These are phyloP conservation scores for Phorcus lineatus DNA, from an alignment of 2,888 invertebrate species.

Conservation along the genomic window DNA sequence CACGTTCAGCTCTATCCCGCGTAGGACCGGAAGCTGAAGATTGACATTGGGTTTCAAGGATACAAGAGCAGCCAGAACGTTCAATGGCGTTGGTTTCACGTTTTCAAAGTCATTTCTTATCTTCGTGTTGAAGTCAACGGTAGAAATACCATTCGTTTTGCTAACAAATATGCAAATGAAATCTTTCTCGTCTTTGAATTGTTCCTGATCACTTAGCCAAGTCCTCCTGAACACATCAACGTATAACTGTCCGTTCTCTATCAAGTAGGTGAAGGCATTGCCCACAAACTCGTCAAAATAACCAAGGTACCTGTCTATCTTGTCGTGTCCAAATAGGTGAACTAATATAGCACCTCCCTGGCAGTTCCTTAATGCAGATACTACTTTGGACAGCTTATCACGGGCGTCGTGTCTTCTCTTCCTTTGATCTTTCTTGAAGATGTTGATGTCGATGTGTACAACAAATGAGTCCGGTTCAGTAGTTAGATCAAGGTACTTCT, in stretches of 20 bases:
- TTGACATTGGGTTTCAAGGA: not conserved
- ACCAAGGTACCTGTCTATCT: not conserved
- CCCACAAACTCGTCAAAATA: constrained; percentile 1
- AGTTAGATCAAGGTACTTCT: no score
- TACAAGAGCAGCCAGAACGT: not conserved
- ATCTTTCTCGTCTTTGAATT: not conserved
- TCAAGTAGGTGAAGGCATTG: not conserved
- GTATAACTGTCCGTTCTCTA: not conserved
- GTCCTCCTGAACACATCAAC: not conserved
- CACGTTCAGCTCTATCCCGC: not conserved
- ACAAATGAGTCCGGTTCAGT: no score
- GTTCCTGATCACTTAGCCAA: not conserved
- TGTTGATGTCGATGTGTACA: no score
- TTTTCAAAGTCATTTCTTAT: not conserved
- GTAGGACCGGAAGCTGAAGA: not conserved
- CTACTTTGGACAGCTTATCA: not conserved
- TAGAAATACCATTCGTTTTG: not conserved
- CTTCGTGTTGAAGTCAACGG: not conserved
- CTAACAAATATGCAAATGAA: not conserved
- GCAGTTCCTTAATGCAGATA: not conserved
- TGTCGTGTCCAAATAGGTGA: not conserved
- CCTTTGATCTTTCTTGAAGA: no score
- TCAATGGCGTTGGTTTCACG: not conserved
- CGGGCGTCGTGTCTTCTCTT: no score
- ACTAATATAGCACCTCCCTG: not conserved